These are phyloP conservation scores for Eulithis testata DNA, from an alignment of 2,888 invertebrate genomes.

Conservation along the genomic window DNA sequence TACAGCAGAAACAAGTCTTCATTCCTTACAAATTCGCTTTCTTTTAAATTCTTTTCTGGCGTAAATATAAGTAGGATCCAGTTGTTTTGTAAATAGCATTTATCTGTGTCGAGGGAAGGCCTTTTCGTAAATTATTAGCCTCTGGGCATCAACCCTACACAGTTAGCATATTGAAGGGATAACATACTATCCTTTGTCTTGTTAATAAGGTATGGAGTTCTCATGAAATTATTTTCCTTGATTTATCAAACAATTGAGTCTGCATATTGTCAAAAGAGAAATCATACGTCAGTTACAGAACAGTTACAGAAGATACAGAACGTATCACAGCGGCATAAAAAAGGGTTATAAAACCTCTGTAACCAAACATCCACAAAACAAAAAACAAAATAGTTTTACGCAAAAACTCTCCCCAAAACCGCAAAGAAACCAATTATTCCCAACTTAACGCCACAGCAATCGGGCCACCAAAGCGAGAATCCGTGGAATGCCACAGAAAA, in stretches of 20 bases:
- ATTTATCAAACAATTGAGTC: slow-evolving; percentile 18
- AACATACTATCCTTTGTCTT: slow-evolving; percentile 35
- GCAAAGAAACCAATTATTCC: slow-evolving; percentile 42
- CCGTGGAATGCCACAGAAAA: slow-evolving; percentile 39
- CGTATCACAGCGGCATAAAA: slow-evolving; percentile 9
- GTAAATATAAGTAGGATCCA: slow-evolving; percentile 33
- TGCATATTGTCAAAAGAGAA: not conserved
- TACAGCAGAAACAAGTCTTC: slow-evolving; percentile 27
- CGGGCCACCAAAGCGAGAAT: slow-evolving; percentile 36
- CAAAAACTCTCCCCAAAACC: slow-evolving; percentile 33
- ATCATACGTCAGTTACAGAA: no score
- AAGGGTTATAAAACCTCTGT: slow-evolving; percentile 16
- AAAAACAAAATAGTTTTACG: slow-evolving; percentile 26
- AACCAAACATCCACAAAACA: slow-evolving; percentile 15
- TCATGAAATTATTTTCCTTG: slow-evolving; percentile 18
- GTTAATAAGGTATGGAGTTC: slow-evolving; percentile 31
- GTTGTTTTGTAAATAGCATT: slow-evolving; percentile 41
- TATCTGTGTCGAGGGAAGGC: slow-evolving; percentile 32
- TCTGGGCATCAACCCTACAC: slow-evolving; percentile 35
- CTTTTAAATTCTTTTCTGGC: slow-evolving; percentile 35
- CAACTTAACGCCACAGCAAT: slow-evolving; percentile 41
- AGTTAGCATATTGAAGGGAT: slow-evolving; percentile 41
- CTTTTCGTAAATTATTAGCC: slow-evolving; percentile 42
- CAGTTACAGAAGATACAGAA: no score
- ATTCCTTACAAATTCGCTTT: slow-evolving; percentile 34